Conservation (phyloP, 2,113 vertebrate genomes). For the Emydura subglobosa region DNA sequence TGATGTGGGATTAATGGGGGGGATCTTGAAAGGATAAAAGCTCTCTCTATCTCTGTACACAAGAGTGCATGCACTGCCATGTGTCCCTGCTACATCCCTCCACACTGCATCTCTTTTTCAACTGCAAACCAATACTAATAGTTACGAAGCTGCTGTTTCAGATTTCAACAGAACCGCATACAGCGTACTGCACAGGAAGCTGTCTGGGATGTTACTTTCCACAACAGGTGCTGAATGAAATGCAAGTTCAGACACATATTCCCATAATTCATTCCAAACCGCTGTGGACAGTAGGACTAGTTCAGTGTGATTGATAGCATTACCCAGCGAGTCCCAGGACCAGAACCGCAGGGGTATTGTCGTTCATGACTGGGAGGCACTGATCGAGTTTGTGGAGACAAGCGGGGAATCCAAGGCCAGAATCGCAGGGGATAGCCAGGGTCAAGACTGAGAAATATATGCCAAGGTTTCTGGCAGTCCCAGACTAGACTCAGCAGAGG, state of each 20-base stretch:
- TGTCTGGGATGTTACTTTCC: accelerated
- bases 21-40: not conserved
- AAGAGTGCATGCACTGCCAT: not conserved
- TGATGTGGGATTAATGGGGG: not conserved
- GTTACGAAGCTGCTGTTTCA: too few species aligned
- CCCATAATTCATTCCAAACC: not conserved
- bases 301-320: accelerated
- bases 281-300: not conserved
- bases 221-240: not conserved
- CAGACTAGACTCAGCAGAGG: not conserved
- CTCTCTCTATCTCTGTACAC: not conserved
- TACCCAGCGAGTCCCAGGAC: not conserved
- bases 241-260: accelerated
- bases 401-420: not conserved
- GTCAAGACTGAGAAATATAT: not conserved
- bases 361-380: not conserved
- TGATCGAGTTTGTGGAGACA: not conserved
- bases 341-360: not conserved
- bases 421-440: accelerated
- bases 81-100: not conserved
- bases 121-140: too few species aligned
- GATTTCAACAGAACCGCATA: not conserved
- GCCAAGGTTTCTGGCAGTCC: not conserved
- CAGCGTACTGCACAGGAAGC: not conserved
- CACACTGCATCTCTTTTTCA: not conserved